A percentile compares a stretch with the other conserved stretches of the same genome.
These are phyloP conservation scores for Poeciliopsis occidentalis DNA, from an alignment of 2,113 vertebrate genomes.

Conservation along the genomic window DNA sequence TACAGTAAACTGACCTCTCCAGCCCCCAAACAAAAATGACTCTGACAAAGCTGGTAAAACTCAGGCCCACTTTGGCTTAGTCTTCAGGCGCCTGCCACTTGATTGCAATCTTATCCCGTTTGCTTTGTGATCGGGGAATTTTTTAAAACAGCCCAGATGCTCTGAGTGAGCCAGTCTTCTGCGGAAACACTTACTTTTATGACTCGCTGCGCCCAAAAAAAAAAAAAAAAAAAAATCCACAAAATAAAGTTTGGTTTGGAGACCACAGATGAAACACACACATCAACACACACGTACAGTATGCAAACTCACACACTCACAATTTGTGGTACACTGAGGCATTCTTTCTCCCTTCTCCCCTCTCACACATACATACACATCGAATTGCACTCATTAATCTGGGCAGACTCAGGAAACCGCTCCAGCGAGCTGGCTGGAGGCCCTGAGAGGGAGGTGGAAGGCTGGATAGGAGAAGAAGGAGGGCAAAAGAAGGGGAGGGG, in stretches of 20 bases:
- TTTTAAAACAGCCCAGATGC: slow-evolving; percentile 60
- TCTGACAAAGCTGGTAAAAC: slow-evolving; percentile 17
- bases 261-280: slow-evolving; percentile 64
- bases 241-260: slow-evolving; percentile 82
- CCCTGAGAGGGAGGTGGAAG: slow-evolving; percentile 62
- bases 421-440: slow-evolving; percentile 81
- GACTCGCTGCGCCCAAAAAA: slow-evolving; percentile 55
- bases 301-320: slow-evolving; percentile 70
- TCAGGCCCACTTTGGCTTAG: slow-evolving; percentile 33
- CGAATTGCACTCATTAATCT: slow-evolving; percentile 80
- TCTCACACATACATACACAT: slow-evolving; percentile 61
- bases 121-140: slow-evolving; percentile 57
- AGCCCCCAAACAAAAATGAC: not conserved
- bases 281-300: slow-evolving; percentile 60
- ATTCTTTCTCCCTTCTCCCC: slow-evolving; percentile 70
- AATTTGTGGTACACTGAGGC: slow-evolving; percentile 73
- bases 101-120: slow-evolving; percentile 67
- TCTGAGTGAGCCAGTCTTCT: slow-evolving; percentile 55
- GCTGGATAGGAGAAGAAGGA: slow-evolving; percentile 9
- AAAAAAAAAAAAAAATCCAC: slow-evolving; percentile 66
- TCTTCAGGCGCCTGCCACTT: slow-evolving; percentile 49
- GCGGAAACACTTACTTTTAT: slow-evolving; percentile 76
- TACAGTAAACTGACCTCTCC: slow-evolving; percentile 13
- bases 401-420: slow-evolving; percentile 82
- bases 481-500: slow-evolving; percentile 3